These are phyloP conservation scores for Alloscopus bannaensis DNA, from an alignment of 2,888 invertebrate species.

Conservation along the genomic window DNA sequence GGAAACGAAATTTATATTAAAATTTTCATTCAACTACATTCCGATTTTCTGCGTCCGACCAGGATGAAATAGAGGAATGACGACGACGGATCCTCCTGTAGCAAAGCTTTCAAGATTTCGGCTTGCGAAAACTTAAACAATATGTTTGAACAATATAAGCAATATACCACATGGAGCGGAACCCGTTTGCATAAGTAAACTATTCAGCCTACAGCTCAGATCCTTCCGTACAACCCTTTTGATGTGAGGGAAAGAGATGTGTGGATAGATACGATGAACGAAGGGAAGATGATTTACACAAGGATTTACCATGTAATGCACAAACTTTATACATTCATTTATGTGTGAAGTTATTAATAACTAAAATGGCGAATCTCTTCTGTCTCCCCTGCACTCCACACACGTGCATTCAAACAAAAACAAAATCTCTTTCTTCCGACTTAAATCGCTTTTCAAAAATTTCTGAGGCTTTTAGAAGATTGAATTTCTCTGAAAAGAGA, in stretches of 20 bases:
- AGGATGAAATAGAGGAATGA: no score
- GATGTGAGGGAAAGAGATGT: constrained; percentile 7
- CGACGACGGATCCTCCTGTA: no score
- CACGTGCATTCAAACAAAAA: no score
- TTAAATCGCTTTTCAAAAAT: constrained; percentile 19
- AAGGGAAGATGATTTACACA: constrained; percentile 31
- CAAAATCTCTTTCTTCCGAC: neutral
- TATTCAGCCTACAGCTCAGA: constrained; percentile 9
- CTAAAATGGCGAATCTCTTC: neutral
- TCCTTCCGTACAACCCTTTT: constrained; percentile 18
- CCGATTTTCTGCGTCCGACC: no score
- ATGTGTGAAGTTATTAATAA: constrained; percentile 27
- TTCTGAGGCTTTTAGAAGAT: constrained; percentile 6
- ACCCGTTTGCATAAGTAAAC: no score
- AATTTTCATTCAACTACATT: no score
- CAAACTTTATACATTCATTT: constrained; percentile 28
- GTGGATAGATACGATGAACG: constrained; percentile 1
- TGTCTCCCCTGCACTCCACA: no score
- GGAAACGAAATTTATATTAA: no score
- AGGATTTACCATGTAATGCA: constrained; percentile 35
- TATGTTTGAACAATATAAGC: no score
- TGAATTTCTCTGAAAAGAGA: constrained; percentile 8
- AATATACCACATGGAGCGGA: no score
- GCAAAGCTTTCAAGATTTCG: no score
- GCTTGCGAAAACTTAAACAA: constrained; percentile 1